phyloP scores from a whole-genome alignment of 2,888 invertebrate species.

The Autographa gamma region DNA sequence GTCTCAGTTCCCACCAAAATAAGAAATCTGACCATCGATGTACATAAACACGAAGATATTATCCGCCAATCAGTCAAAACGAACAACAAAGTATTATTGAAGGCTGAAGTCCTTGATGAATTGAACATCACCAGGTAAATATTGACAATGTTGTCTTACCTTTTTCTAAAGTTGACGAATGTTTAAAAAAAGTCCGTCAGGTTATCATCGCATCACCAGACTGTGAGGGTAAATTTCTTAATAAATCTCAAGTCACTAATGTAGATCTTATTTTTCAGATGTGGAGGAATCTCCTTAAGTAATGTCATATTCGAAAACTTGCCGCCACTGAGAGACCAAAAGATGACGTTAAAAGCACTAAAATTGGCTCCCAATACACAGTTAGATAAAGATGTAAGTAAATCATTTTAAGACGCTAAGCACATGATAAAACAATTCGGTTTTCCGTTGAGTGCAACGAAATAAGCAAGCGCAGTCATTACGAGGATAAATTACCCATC shows the following conservation, averaged over 20 bases:
- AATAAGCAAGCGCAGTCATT: too few species aligned
- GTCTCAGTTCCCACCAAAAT: constrained; percentile 89
- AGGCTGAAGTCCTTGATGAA: constrained; percentile 39
- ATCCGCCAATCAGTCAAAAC: constrained; percentile 1
- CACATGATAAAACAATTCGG: too few species aligned
- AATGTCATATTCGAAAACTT: constrained; percentile 55
- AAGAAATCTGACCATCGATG: constrained; percentile 56
- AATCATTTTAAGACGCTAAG: not conserved
- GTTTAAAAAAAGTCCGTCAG: too few species aligned
- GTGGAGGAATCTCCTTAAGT: constrained; percentile 64
- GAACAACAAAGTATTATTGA: constrained; percentile 37
- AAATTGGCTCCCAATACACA: constrained; percentile 49
- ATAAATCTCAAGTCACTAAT: not conserved
- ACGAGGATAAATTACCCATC: too few species aligned
- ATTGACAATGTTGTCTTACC: too few species aligned
- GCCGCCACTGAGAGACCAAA: constrained; percentile 26
- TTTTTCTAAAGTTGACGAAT: too few species aligned
- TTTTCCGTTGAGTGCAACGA: too few species aligned
- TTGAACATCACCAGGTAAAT: constrained; percentile 55
- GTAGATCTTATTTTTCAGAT: constrained; percentile 54
- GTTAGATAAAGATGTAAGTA: constrained; percentile 51
- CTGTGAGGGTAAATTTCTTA: too few species aligned
- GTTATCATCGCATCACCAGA: too few species aligned
- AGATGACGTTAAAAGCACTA: constrained; percentile 43
- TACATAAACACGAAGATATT: constrained; percentile 43